Percentiles rank a stretch among this genome's conserved stretches.
Conservation (phyloP, 2,797 vertebrate species). For the Eremophila alpestris region DNA sequence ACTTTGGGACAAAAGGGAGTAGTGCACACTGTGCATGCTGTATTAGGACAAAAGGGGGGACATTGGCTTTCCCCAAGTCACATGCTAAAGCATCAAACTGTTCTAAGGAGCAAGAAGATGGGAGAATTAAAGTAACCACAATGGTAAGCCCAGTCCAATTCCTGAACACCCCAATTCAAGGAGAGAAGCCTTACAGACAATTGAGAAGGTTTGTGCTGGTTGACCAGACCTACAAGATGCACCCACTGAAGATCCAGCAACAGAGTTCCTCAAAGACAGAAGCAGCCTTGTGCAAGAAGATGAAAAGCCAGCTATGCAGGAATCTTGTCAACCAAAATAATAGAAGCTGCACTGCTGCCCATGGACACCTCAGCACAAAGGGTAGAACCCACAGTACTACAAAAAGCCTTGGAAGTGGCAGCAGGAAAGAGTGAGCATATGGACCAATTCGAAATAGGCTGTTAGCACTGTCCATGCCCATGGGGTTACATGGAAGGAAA, state of each 20-base stretch:
- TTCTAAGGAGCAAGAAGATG: background rate
- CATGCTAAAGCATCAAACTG: background rate
- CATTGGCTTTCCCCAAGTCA: background rate
- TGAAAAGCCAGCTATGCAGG: background rate
- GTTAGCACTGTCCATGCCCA: background rate
- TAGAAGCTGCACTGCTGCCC: background rate
- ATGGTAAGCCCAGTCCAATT: background rate
- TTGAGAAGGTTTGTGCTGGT: background rate
- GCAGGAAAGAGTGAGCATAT: background rate
- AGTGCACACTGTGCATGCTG: background rate
- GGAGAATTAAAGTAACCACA: background rate
- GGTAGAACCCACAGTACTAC: background rate
- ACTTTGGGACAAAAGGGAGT: background rate
- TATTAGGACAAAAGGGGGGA: background rate
- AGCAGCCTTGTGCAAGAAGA: background rate
- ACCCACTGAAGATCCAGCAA: background rate
- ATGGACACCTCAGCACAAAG: background rate
- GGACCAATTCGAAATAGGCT: background rate
- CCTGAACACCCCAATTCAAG: background rate
- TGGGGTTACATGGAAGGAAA: background rate
- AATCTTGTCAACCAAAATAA: background rate
- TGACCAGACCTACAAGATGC: background rate
- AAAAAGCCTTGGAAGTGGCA: background rate
- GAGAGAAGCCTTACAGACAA: background rate
- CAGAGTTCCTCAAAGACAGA: background rate